Conservation (phyloP, 2,113 vertebrate species). For the Clupea harengus region DNA sequence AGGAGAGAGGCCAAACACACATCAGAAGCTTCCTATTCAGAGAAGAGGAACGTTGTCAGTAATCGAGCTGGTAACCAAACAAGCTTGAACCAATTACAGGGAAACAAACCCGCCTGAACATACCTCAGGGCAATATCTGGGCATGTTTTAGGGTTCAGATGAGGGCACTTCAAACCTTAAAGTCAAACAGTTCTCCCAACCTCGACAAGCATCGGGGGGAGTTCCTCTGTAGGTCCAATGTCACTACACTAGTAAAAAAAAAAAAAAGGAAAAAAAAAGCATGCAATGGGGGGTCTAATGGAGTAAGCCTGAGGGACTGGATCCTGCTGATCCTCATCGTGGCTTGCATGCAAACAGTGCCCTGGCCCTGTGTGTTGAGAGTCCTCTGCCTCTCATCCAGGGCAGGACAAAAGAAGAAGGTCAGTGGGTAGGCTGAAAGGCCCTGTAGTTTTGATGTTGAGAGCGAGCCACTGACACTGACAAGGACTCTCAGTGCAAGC, state of each 20-base stretch:
- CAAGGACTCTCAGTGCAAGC: too few species aligned
- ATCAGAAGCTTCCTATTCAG: neutral
- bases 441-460: too few species aligned
- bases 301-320: neutral
- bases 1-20: neutral
- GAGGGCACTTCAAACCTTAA: neutral
- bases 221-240: neutral
- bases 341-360: neutral
- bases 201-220: neutral
- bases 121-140: neutral
- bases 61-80: conserved; percentile 12
- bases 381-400: neutral
- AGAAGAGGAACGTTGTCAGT: neutral
- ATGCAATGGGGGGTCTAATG: neutral
- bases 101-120: neutral
- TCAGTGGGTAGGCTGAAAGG: conserved; percentile 8
- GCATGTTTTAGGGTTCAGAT: neutral
- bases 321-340: neutral
- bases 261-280: neutral
- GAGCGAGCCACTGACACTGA: too few species aligned
- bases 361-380: neutral
- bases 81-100: neutral
- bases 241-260: too few species aligned
- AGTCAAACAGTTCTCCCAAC: neutral
- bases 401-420: conserved; percentile 36